These are phyloP conservation scores for Acanthosoma haemorrhoidale DNA, from an alignment of 2,888 invertebrate species.

Conservation along the genomic window DNA sequence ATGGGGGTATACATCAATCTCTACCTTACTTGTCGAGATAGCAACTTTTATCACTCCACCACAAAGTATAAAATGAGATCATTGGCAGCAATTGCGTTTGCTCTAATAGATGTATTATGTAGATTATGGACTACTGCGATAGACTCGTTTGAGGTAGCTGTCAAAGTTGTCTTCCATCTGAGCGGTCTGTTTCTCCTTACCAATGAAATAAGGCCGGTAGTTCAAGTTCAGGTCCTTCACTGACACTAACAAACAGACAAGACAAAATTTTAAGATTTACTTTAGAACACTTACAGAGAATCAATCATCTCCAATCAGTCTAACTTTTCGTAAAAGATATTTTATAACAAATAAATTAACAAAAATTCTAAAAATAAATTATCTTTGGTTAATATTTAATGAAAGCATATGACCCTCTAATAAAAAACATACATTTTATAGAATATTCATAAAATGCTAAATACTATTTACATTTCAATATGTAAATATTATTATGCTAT, in stretches of 20 bases:
- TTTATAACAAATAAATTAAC: too few relatives aligned
- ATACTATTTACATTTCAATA: too few relatives aligned
- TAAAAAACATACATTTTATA: too few relatives aligned
- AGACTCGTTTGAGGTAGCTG: conserved; percentile 14
- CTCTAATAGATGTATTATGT: background rate
- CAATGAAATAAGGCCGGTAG: conserved; percentile 18
- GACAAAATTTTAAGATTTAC: background rate
- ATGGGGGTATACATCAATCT: too few relatives aligned
- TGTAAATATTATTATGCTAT: too few relatives aligned
- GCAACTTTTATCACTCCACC: too few relatives aligned
- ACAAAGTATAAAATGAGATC: conserved; percentile 7
- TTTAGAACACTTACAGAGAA: too few relatives aligned
- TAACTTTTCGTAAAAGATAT: background rate
- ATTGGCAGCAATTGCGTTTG: background rate
- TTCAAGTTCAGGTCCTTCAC: background rate
- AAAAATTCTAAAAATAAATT: too few relatives aligned
- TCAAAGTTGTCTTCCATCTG: background rate
- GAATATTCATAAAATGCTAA: too few relatives aligned
- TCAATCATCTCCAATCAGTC: background rate
- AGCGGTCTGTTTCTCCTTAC: background rate
- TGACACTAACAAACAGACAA: background rate
- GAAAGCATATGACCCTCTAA: too few relatives aligned
- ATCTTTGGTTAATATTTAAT: too few relatives aligned
- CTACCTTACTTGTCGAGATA: too few relatives aligned
- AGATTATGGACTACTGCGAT: conserved; percentile 9